These are phyloP conservation scores for Brachionus koreanus DNA, from an alignment of 1,140 invertebrate species.

Conservation along the genomic window DNA sequence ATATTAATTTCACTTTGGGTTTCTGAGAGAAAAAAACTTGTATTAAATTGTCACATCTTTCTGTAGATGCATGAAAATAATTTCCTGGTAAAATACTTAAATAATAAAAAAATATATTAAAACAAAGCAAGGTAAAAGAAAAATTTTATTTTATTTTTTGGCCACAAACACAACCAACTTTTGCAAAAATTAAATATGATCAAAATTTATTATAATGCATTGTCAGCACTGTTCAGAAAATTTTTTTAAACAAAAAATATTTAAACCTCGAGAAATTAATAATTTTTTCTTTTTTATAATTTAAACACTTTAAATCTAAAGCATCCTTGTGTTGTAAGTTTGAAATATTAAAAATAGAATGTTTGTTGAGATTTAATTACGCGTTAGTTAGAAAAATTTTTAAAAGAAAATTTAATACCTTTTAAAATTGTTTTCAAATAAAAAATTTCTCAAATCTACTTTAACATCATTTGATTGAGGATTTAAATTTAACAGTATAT, in stretches of 20 bases:
- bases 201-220: not conserved
- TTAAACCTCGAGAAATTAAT: no score
- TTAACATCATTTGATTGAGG: constrained; percentile 19
- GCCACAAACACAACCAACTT: not conserved
- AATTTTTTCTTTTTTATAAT: no score
- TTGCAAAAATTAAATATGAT: not conserved
- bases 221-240: no score
- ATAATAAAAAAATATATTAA: not conserved
- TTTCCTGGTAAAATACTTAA: constrained; percentile 19
- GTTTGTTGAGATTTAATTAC: no score
- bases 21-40: not conserved
- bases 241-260: no score
- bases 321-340: no score
- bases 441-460: constrained; percentile 15
- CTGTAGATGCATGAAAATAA: not conserved
- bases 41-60: not conserved
- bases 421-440: constrained; percentile 26
- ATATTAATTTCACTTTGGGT: not conserved
- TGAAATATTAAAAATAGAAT: no score
- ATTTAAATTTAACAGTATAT: constrained; percentile 10
- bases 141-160: not conserved
- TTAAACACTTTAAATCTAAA: no score
- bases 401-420: not conserved
- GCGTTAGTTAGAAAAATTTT: no score
- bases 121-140: no score